Percentiles rank a stretch among this genome's conserved stretches.
phyloP scores from a whole-genome alignment of 2,888 invertebrate species.

The Pristionchus japonicus region DNA sequence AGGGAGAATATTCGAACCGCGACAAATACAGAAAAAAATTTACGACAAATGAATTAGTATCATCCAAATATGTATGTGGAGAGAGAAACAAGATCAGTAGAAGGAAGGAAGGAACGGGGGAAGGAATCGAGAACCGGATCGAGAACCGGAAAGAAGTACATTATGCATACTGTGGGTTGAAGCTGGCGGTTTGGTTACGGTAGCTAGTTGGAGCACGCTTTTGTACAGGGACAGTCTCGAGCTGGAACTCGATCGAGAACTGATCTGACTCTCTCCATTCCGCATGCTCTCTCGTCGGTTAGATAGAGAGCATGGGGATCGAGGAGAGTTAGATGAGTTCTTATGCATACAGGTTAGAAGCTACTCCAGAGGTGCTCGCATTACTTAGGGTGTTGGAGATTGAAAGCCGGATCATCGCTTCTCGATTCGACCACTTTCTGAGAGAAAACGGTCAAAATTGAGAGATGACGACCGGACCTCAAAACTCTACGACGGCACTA shows the following conservation, averaged over 20 bases:
- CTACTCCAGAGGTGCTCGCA: background rate
- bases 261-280: no score
- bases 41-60: background rate
- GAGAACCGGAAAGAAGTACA: slow-evolving; percentile 1
- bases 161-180: background rate
- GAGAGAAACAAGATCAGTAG: background rate
- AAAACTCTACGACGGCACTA: no score
- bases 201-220: background rate
- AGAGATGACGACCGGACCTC: no score
- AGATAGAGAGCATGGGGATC: no score
- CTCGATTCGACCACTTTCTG: no score
- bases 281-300: no score
- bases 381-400: background rate
- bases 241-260: background rate
- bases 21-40: background rate
- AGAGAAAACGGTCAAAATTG: no score
- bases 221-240: slow-evolving; percentile 15
- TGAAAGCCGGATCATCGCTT: background rate
- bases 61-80: background rate
- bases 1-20: background rate
- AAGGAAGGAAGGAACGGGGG: background rate
- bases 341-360: no score
- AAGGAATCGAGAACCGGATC: background rate
- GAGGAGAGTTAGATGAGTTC: no score
- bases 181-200: no score